Base-by-base conservation (phyloP, 1,140 invertebrate species). In the Drosophila arawakana region DNA sequence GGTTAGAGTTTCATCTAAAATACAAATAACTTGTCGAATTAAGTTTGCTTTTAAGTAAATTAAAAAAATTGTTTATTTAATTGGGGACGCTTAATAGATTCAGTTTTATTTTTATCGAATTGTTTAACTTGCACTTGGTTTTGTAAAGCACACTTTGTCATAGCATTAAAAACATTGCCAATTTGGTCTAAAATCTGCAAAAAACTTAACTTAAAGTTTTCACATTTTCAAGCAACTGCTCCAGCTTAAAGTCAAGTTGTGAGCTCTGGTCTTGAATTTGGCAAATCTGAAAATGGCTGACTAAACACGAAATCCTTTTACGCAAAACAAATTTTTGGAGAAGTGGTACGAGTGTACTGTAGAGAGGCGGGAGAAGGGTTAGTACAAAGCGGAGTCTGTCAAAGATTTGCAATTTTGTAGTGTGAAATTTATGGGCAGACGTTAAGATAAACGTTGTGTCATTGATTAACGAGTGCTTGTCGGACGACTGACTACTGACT, bases 401-500 rank as follows among this genome's bases (percentile, higher is more conserved):
- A 82, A 89, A 78, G 85, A 73, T 71, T 73, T 80, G 71, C 73
- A 89, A 74, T 84, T 89, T 89, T 88, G 84, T 80, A 88, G 84
- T 88, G 80, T 80, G 67, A 69, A 84, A 88, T 88, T 90, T 90
- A 88, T 88, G 84, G 85, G 70, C 77, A 63, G 62, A 80, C 82
- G 84, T 88, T 80, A 82, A 88, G 84, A 88, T 89, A 89, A 88
- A 89, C 85, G 76, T 73, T 65, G 60, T 81, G 84, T 90, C 85
- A 81, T 88, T 88, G 82, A 89, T 88, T 81, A 88, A 80, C 71
- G 71, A 76, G 71, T 78, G 63, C 50, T 70, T 83, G 61, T 78
- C 71, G 71, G 72, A 79, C 65, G 75, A 63, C 71, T 62, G 65
- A 41, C 58, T 67, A 68, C 41, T 62, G 65, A 41, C 58, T 67